Base-by-base conservation (phyloP, 2,797 vertebrate genomes). In the Argyrosomus regius region DNA sequence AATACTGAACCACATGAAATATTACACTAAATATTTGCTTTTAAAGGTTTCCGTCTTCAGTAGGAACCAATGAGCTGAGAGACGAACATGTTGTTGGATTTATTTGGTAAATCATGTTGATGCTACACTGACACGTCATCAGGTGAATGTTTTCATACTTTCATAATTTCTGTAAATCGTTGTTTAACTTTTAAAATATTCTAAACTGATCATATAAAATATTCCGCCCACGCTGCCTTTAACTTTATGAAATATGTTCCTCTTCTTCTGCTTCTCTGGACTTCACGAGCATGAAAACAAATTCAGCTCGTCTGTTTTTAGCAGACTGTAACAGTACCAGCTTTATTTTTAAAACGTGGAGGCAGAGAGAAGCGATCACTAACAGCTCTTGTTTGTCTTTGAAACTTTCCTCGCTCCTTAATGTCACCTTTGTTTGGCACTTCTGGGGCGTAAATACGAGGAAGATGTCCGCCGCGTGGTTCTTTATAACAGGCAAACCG, bases 381-480 rank as follows among this genome's bases (percentile, higher is more conserved):
- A 4, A 54, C 50, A 46, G 28, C 49, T 52, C 24, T 6, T 5
- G 39, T 68, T 46, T 41, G n/a, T 31, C 65, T 66, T 18, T 57
- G 14, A 76, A 77, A 75, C 26, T 72, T 72, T 20, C 58, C 56
- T 57, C 6, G 39, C n/a, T 52, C 59, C 1, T 26, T 18, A 9
- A 57, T 31, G 56, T 71, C 70, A 17, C 64, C 48, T 28, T 20
- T 45, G 1, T 46, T 50, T 28, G 67, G 17, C 75, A 53, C 64
- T 54, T 74, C 53, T 11, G 28, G 73, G 52, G 54, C 13, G 20
- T 66, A 49, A 72, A 62, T 12, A 49, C 4, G 41, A 72, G 43
- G 45, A 79, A 5, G 63, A 62, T 35, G 77, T 58, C 50, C 7
- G 43, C 73, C 20, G 5, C 13, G 16, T 12, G 64, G 18, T 16